Base-by-base conservation (phyloP, 2,888 invertebrate genomes). In the Thumatha senex region DNA sequence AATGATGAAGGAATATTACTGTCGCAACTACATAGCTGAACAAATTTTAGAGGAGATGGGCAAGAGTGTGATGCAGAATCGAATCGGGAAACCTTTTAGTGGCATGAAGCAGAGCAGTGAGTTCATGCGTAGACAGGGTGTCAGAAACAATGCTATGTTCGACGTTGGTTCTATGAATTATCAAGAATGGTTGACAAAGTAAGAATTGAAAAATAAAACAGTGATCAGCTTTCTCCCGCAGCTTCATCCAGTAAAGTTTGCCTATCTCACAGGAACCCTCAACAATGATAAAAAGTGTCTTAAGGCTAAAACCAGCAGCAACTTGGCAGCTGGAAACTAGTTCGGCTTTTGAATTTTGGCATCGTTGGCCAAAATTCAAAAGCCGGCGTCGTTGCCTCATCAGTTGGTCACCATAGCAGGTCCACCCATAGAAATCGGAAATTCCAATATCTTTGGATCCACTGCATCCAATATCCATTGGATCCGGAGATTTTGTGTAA, bases 1-100 rank as follows among this genome's bases (percentile, higher is more conserved):
- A 78, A 95, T 94, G 93, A 95, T 96, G 94, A 96, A 96, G 72
- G 95, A 96, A 74, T 96, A 95, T 76, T 86, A 95, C 41, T 96
- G 96, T 64, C 93, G 95, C 33, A 95, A 94, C 72, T 96, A 94
- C 74, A 79, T 96, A 35, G 95, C 95, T 0, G 94, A 95, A 67
- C 94, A 95, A 84, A 95, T 96, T 58, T 80, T 96, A 36, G 92
- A 92, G 9, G 94, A 95, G 65, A 93, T 96, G 80, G 88, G 86
- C 2, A 84, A 86, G 53, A 82, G 82, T 13, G 76, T 82, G 15
- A 46, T 88, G 1, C 84, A 89, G 52, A 78, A 78, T 53, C 81
- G 89, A 2, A 36, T 89, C 0, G 92, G 90, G 0, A 81, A 69
- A 53, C 85, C 87, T 0, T 80, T 78, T 40, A 57, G 48, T 13